Percentiles rank a stretch among this genome's conserved stretches.
These are phyloP conservation scores for Cephus nigrinus DNA, from an alignment of 2,888 invertebrate species.

Conservation along the genomic window DNA sequence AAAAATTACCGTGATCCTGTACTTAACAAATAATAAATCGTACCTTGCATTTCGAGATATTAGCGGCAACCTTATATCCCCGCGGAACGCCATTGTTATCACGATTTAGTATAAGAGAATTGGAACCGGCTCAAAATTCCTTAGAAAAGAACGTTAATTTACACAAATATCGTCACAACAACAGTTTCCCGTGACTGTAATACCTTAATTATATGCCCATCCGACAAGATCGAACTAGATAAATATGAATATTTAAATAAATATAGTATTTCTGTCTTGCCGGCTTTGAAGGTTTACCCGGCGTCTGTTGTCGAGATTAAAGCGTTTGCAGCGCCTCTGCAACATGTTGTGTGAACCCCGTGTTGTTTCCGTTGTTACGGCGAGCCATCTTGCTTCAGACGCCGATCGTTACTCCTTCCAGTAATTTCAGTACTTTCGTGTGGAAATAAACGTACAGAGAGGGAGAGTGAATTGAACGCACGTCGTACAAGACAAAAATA, in stretches of 20 bases:
- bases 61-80: neutral
- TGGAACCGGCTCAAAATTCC: neutral
- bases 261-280: neutral
- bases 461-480: neutral
- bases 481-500: conserved; percentile 7
- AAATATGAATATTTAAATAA: neutral
- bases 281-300: neutral
- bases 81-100: neutral
- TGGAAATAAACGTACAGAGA: conserved; percentile 21
- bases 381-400: conserved; percentile 45
- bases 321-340: neutral
- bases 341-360: conserved; percentile 41
- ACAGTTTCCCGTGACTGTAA: neutral
- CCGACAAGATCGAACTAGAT: neutral
- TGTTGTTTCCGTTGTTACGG: conserved; percentile 53
- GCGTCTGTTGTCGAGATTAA: neutral
- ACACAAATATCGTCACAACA: neutral
- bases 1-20: neutral
- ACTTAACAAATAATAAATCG: neutral
- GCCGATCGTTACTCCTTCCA: conserved; percentile 45
- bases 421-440: conserved; percentile 30
- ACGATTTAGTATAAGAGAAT: neutral
- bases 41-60: neutral
- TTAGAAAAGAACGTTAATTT: neutral
- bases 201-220: neutral